phyloP scores from a whole-genome alignment of 2,797 vertebrate species.

The Urosaurus nigricauda region DNA sequence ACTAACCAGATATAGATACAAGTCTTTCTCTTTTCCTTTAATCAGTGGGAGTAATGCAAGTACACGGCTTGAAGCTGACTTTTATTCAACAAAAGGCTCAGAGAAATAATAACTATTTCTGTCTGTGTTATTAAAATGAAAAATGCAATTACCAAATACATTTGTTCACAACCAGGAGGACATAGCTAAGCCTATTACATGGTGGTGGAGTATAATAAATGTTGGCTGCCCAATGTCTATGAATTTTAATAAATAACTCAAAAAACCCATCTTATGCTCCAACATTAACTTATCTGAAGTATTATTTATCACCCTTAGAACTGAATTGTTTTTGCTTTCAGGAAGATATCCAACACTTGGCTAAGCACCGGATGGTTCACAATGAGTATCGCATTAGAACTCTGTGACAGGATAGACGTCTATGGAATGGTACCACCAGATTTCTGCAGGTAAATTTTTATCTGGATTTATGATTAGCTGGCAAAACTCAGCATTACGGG shows the following conservation, averaged over 20 bases:
- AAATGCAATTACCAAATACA: constrained; percentile 35
- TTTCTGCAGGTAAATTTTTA: constrained; percentile 93
- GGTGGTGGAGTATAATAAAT: background rate
- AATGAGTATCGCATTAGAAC: constrained; percentile 96
- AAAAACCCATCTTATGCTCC: background rate
- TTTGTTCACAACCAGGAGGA: constrained; percentile 44
- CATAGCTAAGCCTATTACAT: constrained; percentile 47
- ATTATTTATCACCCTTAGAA: constrained; percentile 66
- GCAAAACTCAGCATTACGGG: constrained; percentile 38
- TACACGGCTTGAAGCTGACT: constrained; percentile 40
- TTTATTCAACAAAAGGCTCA: constrained; percentile 53
- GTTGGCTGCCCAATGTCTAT: constrained; percentile 51
- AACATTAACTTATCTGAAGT: constrained; percentile 50
- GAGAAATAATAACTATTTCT: constrained; percentile 50
- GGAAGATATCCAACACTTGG: constrained; percentile 98
- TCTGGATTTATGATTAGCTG: constrained; percentile 60
- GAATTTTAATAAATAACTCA: constrained; percentile 44
- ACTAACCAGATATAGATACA: constrained; percentile 35
- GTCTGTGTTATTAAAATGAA: constrained; percentile 48
- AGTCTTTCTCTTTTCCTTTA: background rate
- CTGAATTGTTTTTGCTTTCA: constrained; percentile 81
- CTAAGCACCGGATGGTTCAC: constrained; percentile 99
- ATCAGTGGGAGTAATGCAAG: constrained; percentile 44
- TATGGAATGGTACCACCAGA: constrained; percentile 98
- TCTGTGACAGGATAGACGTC: constrained; percentile 95